Conservation (phyloP, 2,797 vertebrate species). For the Xiphophorus birchmanni region DNA sequence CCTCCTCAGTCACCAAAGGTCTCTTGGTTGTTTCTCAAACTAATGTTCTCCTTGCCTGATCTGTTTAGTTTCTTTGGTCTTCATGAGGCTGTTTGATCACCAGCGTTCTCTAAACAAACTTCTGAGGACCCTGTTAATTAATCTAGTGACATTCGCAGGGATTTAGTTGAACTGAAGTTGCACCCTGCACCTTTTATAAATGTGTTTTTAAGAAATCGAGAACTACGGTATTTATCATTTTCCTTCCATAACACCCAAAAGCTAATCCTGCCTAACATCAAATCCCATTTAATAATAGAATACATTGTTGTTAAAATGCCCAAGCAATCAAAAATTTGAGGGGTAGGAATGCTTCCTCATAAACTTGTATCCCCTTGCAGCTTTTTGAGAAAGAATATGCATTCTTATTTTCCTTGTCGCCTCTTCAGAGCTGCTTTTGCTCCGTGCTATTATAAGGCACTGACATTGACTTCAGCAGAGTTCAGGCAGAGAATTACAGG, state of each 20-base stretch:
- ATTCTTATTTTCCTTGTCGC: slow-evolving; percentile 1
- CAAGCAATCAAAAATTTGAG: not conserved
- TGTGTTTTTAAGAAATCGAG: not conserved
- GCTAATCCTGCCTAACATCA: not conserved
- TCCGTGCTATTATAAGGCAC: slow-evolving; percentile 4
- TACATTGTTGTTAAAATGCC: not conserved
- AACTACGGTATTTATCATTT: not conserved
- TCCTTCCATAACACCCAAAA: not conserved
- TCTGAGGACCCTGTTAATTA: not conserved
- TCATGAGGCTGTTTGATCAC: not conserved
- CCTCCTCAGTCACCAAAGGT: not conserved
- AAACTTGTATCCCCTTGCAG: not conserved
- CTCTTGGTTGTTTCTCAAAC: not conserved
- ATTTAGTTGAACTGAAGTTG: not conserved
- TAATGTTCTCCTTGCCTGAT: not conserved
- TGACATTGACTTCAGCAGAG: slow-evolving; percentile 26
- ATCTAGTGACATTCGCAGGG: not conserved
- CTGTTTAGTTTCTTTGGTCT: not conserved
- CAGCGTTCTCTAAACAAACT: not conserved
- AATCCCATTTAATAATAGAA: not conserved
- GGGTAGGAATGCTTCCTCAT: not conserved
- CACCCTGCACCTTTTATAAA: not conserved
- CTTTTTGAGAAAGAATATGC: not conserved
- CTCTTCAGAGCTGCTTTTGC: slow-evolving; percentile 17
- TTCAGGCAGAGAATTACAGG: slow-evolving; percentile 37